A percentile compares a stretch with the other conserved stretches of the same genome.
phyloP scores from a whole-genome alignment of 2,888 invertebrate genomes.

The Coecobrya sp. region DNA sequence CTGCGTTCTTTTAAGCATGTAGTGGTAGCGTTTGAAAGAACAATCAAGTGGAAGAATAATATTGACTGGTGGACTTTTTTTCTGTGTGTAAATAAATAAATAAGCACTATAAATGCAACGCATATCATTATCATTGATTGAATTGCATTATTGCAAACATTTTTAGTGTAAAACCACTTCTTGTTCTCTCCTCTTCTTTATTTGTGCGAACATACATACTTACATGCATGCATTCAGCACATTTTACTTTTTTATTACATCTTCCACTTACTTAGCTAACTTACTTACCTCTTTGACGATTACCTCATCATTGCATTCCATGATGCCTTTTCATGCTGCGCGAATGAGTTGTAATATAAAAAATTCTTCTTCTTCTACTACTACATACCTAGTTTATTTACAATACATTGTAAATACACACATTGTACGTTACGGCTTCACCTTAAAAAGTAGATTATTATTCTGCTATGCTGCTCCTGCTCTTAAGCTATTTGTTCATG shows the following conservation, averaged over 20 bases:
- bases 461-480: too few relatives aligned
- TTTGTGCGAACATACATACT: background rate
- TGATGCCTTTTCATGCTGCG: too few relatives aligned
- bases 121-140: constrained; percentile 62
- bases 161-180: background rate
- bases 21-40: background rate
- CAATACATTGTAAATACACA: too few relatives aligned
- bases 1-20: background rate
- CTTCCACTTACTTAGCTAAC: background rate
- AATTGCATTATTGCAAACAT: constrained; percentile 65
- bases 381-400: too few relatives aligned
- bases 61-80: background rate
- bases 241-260: too few relatives aligned
- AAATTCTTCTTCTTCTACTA: too few relatives aligned
- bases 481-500: background rate
- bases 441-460: too few relatives aligned
- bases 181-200: background rate
- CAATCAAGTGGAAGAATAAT: background rate
- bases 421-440: too few relatives aligned
- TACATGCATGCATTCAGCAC: background rate
- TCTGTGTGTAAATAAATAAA: background rate
- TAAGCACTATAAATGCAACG: constrained; percentile 36
- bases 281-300: too few relatives aligned
- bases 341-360: too few relatives aligned
- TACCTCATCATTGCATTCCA: too few relatives aligned